A percentile compares a stretch with the other conserved stretches of the same genome.
Conservation (phyloP, 2,113 vertebrate genomes). For the Nyctibius bracteatus region DNA sequence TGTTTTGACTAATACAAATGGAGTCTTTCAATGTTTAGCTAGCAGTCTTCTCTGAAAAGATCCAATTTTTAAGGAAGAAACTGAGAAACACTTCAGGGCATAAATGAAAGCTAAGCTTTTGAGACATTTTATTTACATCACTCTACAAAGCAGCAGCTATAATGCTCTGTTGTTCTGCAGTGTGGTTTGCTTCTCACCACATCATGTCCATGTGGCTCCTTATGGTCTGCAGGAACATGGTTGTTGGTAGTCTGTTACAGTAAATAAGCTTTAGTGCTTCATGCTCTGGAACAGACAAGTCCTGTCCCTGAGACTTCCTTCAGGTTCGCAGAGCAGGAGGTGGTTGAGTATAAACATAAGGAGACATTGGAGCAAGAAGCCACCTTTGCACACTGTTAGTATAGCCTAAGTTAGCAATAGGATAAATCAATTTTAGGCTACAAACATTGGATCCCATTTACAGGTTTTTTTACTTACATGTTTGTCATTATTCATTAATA, state of each 20-base stretch:
- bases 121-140: background rate
- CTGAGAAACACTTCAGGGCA: background rate
- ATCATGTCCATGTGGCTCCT: accelerated
- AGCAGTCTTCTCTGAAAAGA: background rate
- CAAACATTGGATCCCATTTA: background rate
- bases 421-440: background rate
- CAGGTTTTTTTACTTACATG: background rate
- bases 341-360: background rate
- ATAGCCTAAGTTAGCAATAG: background rate
- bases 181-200: background rate
- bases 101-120: background rate
- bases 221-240: background rate
- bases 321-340: background rate
- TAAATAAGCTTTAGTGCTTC: background rate
- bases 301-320: background rate
- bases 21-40: background rate
- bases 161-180: background rate
- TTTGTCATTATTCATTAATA: background rate
- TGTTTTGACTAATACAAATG: background rate
- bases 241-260: background rate
- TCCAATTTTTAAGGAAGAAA: background rate
- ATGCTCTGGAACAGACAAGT: background rate
- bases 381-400: background rate
- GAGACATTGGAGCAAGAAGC: background rate
- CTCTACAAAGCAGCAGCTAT: background rate